Evolutionary conservation across 2,888 invertebrate genomes (phyloP), one percentile per base, ranked within the genome.

Genomic region (Parnassius mnemosyne): DNA sequence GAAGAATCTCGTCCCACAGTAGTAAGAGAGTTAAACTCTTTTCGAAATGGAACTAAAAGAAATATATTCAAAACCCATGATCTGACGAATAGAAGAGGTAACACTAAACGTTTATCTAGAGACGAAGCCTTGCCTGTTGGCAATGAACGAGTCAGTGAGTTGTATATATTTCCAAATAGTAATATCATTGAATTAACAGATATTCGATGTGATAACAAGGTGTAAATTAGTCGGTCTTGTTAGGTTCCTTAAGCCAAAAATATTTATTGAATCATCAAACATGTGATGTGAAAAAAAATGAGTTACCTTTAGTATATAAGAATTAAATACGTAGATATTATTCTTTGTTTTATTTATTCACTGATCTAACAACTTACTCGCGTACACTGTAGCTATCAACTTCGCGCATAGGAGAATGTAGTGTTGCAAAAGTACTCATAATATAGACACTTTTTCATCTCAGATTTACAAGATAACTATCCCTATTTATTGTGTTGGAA

Each of bases 91-190:
- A 79, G 77, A 67, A 79, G 74, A 64, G 80, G 73, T 69, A 72
- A 72, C 57, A 68, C 73, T 34, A 78, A 70, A 68, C 76, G 77
- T 65, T 68, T 75, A 53, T 60, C 76, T 9, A 72, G 69, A 46
- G 72, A 76, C 47, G 76, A 80, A 10, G 84, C 84, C 16, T 56
- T 76, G 57, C 85, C 88, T 3, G 74, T 82, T 42, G 84, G 84
- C 0, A 88, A 90, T 57, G 90, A 89, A 66, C 78, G 87, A 72
- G 85, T 90, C 57, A 84, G 87, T 65, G 90, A 91, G 66, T 68
- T 91, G 63, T 91, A 91, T 62, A 89, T 91, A 67, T 91, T 91
- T 68, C 91, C 90, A 46, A 89, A 89, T 65, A 89, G 90, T 69
- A 85, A 84, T 65, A 83, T 89, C 52, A 89, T 91, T 47, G 90